Percentiles rank a stretch among this genome's conserved stretches.
These are phyloP conservation scores for Dynastes tityus DNA, from an alignment of 2,888 invertebrate genomes.

Conservation along the genomic window DNA sequence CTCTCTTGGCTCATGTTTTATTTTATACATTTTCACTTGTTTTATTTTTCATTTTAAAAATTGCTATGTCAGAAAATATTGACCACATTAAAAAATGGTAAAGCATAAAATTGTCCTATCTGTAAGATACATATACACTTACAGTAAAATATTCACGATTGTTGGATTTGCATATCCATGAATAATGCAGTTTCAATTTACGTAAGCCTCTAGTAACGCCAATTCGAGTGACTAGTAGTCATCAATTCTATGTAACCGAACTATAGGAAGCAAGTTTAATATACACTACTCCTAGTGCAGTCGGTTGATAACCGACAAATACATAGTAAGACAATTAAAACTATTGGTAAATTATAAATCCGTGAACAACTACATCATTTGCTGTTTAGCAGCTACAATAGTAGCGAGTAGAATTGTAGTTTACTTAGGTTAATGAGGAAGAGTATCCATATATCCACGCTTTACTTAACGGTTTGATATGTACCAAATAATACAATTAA, in stretches of 20 bases:
- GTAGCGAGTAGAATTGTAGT: neutral
- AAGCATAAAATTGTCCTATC: no score
- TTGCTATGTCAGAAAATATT: no score
- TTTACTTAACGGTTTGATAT: neutral
- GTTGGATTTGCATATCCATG: slow-evolving; percentile 43
- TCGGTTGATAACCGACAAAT: neutral
- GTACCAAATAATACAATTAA: neutral
- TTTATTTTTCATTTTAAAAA: no score
- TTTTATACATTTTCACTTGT: no score
- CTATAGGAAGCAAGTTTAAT: neutral
- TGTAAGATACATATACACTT: no score
- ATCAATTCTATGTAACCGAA: neutral
- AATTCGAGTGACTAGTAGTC: slow-evolving; percentile 1
- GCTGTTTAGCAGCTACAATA: neutral
- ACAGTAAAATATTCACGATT: no score
- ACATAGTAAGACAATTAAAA: slow-evolving; percentile 9
- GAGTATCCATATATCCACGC: neutral
- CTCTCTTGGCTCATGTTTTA: no score
- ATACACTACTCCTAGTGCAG: neutral
- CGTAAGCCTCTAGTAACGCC: slow-evolving; percentile 23
- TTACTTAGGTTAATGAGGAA: slow-evolving; percentile 20
- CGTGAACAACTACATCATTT: neutral
- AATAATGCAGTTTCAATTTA: slow-evolving; percentile 46
- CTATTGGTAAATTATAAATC: neutral
- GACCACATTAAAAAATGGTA: no score